These are phyloP conservation scores for Antheraea pernyi DNA, from an alignment of 1,140 invertebrate species.

Conservation along the genomic window DNA sequence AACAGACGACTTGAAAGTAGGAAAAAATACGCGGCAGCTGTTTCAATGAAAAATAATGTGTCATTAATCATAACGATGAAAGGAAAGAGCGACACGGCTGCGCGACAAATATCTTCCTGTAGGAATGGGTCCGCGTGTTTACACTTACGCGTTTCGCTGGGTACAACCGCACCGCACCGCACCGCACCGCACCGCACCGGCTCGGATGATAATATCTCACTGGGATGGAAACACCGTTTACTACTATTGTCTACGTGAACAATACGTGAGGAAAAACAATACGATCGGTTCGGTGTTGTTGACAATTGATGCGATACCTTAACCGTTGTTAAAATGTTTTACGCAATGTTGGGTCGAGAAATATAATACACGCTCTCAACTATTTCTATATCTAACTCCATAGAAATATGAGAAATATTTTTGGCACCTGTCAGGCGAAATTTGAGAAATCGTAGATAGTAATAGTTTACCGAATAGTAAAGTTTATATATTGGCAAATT, in stretches of 20 bases:
- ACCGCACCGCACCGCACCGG: too few species aligned
- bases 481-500: not conserved
- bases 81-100: conserved; percentile 53
- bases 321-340: conserved; percentile 13
- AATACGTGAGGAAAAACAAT: conserved; percentile 30
- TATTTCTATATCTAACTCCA: not conserved
- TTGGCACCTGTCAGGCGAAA: not conserved
- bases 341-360: not conserved
- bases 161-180: conserved; percentile 10
- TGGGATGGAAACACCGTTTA: conserved; percentile 28
- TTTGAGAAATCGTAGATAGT: too few species aligned
- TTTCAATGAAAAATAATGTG: conserved; percentile 70
- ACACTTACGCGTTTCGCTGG: conserved; percentile 42
- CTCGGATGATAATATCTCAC: conserved; percentile 23
- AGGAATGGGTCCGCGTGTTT: conserved; percentile 39
- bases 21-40: conserved; percentile 70
- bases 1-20: conserved; percentile 61
- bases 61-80: conserved; percentile 67
- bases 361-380: not conserved
- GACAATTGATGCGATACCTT: conserved; percentile 28
- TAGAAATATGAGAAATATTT: not conserved
- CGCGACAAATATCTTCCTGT: conserved; percentile 64
- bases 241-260: conserved; percentile 32
- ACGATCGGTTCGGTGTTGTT: conserved; percentile 18
- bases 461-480: too few species aligned